These are phyloP conservation scores for Schlechtendalia chinensis DNA, from an alignment of 1,140 invertebrate species.

Conservation along the genomic window DNA sequence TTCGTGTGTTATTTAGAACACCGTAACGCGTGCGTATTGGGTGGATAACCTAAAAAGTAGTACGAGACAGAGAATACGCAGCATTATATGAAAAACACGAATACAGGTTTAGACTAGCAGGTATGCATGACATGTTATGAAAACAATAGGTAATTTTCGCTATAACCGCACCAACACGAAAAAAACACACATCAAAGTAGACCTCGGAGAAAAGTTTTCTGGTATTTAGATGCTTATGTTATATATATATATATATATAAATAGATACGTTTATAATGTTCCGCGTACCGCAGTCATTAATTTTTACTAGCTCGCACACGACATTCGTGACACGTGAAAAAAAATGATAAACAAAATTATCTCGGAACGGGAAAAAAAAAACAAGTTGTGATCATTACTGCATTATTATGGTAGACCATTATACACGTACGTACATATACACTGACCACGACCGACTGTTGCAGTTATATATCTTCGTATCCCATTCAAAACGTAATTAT, in stretches of 20 bases:
- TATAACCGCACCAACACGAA: slow-evolving; percentile 3
- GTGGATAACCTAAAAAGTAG: neutral
- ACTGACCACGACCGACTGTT: slow-evolving; percentile 38
- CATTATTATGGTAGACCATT: slow-evolving; percentile 32
- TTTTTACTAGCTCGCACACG: slow-evolving; percentile 35
- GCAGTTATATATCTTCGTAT: slow-evolving; percentile 9
- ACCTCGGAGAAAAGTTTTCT: slow-evolving; percentile 18
- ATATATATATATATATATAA: too few species aligned
- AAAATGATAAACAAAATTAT: slow-evolving; percentile 47
- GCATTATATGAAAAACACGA: neutral
- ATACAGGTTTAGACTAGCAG: slow-evolving; percentile 2
- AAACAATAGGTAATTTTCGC: slow-evolving; percentile 39
- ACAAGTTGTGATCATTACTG: slow-evolving; percentile 45
- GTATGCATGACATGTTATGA: slow-evolving; percentile 20
- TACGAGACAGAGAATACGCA: neutral
- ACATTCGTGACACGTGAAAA: slow-evolving; percentile 1
- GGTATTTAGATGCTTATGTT: slow-evolving; percentile 22
- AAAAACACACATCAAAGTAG: slow-evolving; percentile 39
- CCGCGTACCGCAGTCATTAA: slow-evolving; percentile 13
- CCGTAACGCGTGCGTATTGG: neutral
- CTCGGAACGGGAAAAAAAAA: slow-evolving; percentile 25
- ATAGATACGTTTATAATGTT: slow-evolving; percentile 9
- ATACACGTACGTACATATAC: slow-evolving; percentile 11
- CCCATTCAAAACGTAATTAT: slow-evolving; percentile 47
- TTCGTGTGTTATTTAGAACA: neutral